These are phyloP conservation scores for Sminthurides bifidus DNA, from an alignment of 1,140 invertebrate species.

Conservation along the genomic window DNA sequence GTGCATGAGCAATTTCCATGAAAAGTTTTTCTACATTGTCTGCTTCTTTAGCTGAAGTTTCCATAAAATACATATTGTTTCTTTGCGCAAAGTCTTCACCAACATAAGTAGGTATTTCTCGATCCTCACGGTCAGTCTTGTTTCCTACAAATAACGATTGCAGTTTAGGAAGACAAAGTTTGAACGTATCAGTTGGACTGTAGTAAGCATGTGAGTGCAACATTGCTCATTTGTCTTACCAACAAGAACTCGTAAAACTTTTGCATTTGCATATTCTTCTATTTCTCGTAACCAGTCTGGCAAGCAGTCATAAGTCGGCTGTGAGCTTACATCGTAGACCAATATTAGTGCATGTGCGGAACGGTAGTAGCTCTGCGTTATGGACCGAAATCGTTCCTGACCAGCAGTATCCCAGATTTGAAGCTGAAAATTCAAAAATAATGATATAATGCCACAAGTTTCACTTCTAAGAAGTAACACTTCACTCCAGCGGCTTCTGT, in stretches of 20 bases:
- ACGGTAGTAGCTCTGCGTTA: conserved; percentile 95
- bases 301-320: conserved; percentile 91
- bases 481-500: not conserved
- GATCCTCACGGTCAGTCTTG: conserved; percentile 88
- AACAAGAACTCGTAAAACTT: conserved; percentile 83
- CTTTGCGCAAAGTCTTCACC: conserved; percentile 91
- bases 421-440: conserved; percentile 10
- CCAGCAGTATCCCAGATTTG: conserved; percentile 51
- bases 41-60: conserved; percentile 95
- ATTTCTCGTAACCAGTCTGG: conserved; percentile 92
- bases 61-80: conserved; percentile 94
- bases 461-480: not conserved
- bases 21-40: conserved; percentile 95
- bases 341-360: conserved; percentile 94
- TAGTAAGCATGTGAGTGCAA: too few relatives aligned
- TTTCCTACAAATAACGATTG: conserved; percentile 52
- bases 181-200: too few relatives aligned
- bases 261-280: conserved; percentile 88
- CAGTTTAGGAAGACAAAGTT: too few relatives aligned
- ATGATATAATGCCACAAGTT: not conserved
- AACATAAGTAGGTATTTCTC: conserved; percentile 84
- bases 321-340: conserved; percentile 94
- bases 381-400: conserved; percentile 72
- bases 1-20: conserved; percentile 85
- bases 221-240: too few relatives aligned